Percentiles rank a stretch among this genome's conserved stretches.
Conservation (phyloP, 2,113 vertebrate genomes). For the Canis aureus region DNA sequence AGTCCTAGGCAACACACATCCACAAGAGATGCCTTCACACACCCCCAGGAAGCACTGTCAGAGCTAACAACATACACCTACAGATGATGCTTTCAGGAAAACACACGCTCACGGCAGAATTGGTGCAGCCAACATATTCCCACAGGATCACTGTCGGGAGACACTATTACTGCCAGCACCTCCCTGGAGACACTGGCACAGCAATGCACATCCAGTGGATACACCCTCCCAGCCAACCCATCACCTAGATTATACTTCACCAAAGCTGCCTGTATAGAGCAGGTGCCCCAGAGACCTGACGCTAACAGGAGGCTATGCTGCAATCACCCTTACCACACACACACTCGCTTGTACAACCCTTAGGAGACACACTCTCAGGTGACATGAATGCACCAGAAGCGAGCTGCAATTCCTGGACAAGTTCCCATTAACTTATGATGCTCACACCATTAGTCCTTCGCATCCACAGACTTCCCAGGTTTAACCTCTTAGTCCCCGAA, state of each 20-base stretch:
- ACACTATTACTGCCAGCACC: background rate
- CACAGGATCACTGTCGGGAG: background rate
- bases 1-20: slow-evolving; percentile 38
- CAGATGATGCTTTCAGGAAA: slow-evolving; percentile 39
- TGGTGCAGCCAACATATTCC: background rate
- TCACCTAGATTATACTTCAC: background rate
- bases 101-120: background rate
- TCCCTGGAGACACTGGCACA: background rate
- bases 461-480: background rate
- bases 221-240: background rate
- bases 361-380: background rate
- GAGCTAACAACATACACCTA: slow-evolving; percentile 17
- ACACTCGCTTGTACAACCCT: background rate
- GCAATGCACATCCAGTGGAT: background rate
- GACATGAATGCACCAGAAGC: background rate
- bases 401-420: background rate
- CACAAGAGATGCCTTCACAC: slow-evolving; percentile 35
- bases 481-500: slow-evolving; percentile 16
- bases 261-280: background rate
- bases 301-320: background rate
- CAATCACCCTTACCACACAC: background rate
- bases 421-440: background rate
- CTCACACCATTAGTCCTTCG: background rate
- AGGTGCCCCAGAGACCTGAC: background rate
- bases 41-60: background rate